These are phyloP conservation scores for Phrynocephalus forsythii DNA, from an alignment of 2,797 vertebrate genomes.

Conservation along the genomic window DNA sequence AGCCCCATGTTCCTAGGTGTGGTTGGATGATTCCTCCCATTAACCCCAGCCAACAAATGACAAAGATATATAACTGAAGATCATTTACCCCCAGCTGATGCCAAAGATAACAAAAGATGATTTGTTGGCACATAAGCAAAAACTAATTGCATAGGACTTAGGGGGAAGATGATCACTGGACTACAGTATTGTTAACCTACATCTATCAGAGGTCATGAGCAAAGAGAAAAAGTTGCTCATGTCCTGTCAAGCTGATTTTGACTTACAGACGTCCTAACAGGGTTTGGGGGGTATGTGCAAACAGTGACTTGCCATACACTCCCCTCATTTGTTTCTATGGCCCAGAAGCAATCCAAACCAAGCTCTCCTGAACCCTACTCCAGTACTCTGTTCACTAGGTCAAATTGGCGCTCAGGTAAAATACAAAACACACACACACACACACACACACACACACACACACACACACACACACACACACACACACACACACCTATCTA, in stretches of 20 bases:
- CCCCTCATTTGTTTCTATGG: no score
- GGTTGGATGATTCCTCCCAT: background rate
- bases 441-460: no score
- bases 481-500: no score
- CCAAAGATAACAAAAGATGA: background rate
- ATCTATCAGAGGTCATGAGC: background rate
- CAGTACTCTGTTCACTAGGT: no score
- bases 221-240: background rate
- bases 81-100: background rate
- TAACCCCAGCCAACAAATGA: background rate
- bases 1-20: background rate
- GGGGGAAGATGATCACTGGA: slow-evolving; percentile 31
- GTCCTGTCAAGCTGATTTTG: no score
- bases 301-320: no score
- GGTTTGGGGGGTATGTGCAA: no score
- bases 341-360: no score
- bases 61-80: background rate
- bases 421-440: background rate
- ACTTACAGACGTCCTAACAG: no score
- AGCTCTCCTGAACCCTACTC: no score
- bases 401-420: no score
- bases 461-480: no score
- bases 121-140: background rate
- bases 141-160: background rate
- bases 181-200: background rate